phyloP scores from a whole-genome alignment of 2,113 vertebrate species.

The Coracopsis vasa region DNA sequence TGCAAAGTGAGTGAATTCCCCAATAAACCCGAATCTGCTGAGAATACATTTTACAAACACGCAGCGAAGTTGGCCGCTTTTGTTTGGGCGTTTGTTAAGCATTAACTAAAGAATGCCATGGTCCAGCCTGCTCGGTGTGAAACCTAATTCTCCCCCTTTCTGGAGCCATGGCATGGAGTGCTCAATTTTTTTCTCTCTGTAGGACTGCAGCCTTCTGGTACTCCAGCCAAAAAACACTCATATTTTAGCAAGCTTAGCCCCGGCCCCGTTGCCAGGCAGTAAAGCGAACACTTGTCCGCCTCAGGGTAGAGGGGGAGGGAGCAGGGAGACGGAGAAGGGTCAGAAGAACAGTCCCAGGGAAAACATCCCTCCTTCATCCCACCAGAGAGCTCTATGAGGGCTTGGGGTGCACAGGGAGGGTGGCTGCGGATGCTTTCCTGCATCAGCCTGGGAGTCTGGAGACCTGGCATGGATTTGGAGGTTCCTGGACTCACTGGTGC shows the following conservation, averaged over 20 bases:
- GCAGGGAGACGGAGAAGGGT: constrained; percentile 52
- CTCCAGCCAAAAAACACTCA: constrained; percentile 84
- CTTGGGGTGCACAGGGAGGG: not conserved
- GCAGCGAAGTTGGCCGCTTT: constrained; percentile 81
- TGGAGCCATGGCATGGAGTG: constrained; percentile 86
- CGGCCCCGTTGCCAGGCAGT: constrained; percentile 82
- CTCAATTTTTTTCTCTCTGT: constrained; percentile 86
- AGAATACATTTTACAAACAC: constrained; percentile 84
- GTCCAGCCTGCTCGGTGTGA: constrained; percentile 84
- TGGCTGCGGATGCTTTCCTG: not conserved
- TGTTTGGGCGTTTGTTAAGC: constrained; percentile 85
- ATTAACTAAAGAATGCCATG: constrained; percentile 87
- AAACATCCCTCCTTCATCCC: not conserved
- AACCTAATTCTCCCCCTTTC: constrained; percentile 86
- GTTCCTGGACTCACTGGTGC: rapidly evolving
- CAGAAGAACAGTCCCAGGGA: constrained; percentile 42
- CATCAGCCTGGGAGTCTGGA: not conserved
- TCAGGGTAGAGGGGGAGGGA: constrained; percentile 56
- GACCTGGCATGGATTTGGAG: not conserved
- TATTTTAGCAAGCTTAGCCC: constrained; percentile 85
- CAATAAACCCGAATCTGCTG: constrained; percentile 81
- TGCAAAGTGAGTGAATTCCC: constrained; percentile 63
- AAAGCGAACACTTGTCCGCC: constrained; percentile 78
- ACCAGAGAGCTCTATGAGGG: not conserved
- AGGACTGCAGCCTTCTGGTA: constrained; percentile 81